Conservation (phyloP, 2,113 vertebrate species). For the Eleginops maclovinus region DNA sequence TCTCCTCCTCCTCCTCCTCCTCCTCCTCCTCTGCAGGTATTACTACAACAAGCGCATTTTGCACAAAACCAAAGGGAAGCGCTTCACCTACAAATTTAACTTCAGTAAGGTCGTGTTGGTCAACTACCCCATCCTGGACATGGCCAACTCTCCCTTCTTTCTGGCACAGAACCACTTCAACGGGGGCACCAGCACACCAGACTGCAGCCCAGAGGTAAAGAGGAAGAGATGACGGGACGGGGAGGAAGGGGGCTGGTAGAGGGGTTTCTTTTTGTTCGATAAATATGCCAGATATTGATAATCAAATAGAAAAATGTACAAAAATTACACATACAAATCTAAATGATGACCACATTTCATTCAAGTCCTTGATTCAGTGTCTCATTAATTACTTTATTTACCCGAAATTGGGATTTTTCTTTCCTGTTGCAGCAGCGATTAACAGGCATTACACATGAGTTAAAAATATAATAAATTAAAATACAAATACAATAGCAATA, state of each 20-base stretch:
- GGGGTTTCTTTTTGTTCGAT: neutral
- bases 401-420: too few species aligned
- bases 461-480: too few species aligned
- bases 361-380: neutral
- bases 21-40: conserved; percentile 82
- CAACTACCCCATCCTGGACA: conserved; percentile 91
- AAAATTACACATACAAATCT: neutral
- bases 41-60: conserved; percentile 97
- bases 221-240: conserved; percentile 6
- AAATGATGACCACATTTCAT: neutral
- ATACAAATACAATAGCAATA: too few species aligned
- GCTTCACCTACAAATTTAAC: conserved; percentile 97
- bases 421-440: too few species aligned
- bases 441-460: too few species aligned
- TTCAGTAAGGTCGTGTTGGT: conserved; percentile 94
- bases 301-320: neutral
- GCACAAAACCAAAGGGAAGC: conserved; percentile 95
- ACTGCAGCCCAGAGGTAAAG: conserved; percentile 89
- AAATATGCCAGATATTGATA: neutral
- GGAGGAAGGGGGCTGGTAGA: neutral
- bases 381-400: too few species aligned
- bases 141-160: conserved; percentile 89
- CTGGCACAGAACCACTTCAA: conserved; percentile 90
- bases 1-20: conserved; percentile 23
- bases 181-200: conserved; percentile 81